phyloP scores from a whole-genome alignment of 2,888 invertebrate species.

The Cylindroiulus punctatus region DNA sequence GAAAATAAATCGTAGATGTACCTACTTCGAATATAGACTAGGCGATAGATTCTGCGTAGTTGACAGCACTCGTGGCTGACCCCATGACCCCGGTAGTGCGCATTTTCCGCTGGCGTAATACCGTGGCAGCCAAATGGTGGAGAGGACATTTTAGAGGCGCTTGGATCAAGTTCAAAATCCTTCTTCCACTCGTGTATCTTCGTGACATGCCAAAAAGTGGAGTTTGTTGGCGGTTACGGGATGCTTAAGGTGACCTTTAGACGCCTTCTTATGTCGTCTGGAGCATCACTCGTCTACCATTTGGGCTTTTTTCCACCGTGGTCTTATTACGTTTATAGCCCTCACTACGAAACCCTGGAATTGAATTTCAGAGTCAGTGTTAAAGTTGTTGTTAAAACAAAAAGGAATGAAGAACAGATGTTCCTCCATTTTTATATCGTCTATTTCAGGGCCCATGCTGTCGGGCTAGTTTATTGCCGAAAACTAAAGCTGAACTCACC shows the following conservation, averaged over 20 bases:
- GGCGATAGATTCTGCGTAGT: background rate
- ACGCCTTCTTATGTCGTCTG: background rate
- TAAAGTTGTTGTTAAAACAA: background rate
- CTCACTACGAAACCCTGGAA: background rate
- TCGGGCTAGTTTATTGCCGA: too few relatives aligned
- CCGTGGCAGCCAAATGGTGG: background rate
- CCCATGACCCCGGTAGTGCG: slow-evolving; percentile 4
- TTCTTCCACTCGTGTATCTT: background rate
- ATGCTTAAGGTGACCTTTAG: slow-evolving; percentile 26
- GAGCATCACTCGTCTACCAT: background rate
- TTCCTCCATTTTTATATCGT: background rate
- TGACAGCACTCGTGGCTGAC: background rate
- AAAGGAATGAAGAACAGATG: slow-evolving; percentile 24
- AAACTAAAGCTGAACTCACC: background rate
- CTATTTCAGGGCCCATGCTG: background rate
- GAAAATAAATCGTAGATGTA: too few relatives aligned
- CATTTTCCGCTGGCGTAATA: background rate
- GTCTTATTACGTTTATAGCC: slow-evolving; percentile 25
- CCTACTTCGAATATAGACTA: too few relatives aligned
- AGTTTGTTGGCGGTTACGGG: background rate
- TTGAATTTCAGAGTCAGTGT: slow-evolving; percentile 21
- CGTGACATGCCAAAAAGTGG: background rate
- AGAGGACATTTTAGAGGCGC: background rate
- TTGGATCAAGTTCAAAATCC: slow-evolving; percentile 26
- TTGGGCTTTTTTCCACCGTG: background rate